A percentile compares a stretch with the other conserved stretches of the same genome.
Evolutionary conservation across 2,888 invertebrate species (phyloP).

Genomic region (Eulithis testata): DNA sequence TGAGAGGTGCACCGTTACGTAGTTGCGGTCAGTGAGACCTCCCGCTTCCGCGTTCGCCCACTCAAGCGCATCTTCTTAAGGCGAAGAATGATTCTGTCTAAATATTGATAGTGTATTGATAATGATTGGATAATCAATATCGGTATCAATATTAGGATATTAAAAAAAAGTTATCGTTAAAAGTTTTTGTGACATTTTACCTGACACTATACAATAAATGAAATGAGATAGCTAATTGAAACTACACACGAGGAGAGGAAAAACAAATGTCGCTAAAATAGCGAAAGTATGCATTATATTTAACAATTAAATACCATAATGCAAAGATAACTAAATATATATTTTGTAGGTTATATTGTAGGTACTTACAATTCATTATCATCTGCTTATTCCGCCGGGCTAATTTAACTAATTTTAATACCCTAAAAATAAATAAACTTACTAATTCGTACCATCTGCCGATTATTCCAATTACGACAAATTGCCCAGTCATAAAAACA

Average conservation of each 20-base stretch:
- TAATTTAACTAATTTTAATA: not conserved
- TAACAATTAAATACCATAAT: too few species aligned
- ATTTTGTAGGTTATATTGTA: too few species aligned
- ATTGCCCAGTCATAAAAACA: slow-evolving; percentile 4
- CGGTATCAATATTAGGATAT: not conserved
- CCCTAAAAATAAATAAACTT: not conserved
- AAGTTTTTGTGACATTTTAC: too few species aligned
- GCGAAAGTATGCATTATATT: too few species aligned
- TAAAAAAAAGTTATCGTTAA: too few species aligned
- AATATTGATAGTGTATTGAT: not conserved
- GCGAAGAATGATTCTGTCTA: slow-evolving; percentile 37
- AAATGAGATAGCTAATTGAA: too few species aligned
- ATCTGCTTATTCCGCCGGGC: too few species aligned
- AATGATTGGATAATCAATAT: not conserved
- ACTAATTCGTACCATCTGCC: not conserved
- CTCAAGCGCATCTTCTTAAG: slow-evolving; percentile 62
- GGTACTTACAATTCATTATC: too few species aligned
- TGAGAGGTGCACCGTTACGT: slow-evolving; percentile 34
- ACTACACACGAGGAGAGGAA: too few species aligned
- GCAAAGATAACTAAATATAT: too few species aligned
- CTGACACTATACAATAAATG: too few species aligned
- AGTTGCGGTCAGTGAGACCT: slow-evolving; percentile 40
- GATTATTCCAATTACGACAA: not conserved
- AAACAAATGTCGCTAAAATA: too few species aligned
- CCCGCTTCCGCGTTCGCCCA: slow-evolving; percentile 60